These are phyloP conservation scores for Eudyptes chrysolophus DNA, from an alignment of 2,113 vertebrate species.

Conservation along the genomic window DNA sequence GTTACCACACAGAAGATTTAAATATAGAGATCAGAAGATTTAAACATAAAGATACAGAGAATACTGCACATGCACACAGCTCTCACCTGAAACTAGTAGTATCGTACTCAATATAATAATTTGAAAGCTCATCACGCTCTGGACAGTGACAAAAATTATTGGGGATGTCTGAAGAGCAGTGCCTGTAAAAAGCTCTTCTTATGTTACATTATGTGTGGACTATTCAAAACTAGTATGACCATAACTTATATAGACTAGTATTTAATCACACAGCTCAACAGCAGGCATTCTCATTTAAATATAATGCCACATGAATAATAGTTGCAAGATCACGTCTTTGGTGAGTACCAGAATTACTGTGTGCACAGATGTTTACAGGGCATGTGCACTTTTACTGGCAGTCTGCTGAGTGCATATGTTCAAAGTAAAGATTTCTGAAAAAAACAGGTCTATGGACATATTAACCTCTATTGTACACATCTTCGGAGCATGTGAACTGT, in stretches of 20 bases:
- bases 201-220: fast-evolving
- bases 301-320: neutral
- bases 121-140: neutral
- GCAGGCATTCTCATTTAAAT: neutral
- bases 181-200: neutral
- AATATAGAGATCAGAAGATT: neutral
- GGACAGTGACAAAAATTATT: neutral
- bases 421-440: neutral
- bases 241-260: neutral
- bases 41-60: neutral
- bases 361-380: neutral
- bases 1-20: neutral
- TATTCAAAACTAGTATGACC: neutral
- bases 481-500: neutral
- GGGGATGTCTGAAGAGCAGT: neutral
- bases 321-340: neutral
- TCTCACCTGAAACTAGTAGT: neutral
- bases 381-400: neutral
- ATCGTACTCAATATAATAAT: neutral
- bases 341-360: neutral
- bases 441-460: neutral
- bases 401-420: neutral
- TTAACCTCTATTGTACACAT: neutral
- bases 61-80: neutral
- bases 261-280: neutral